Conservation (phyloP, 2,797 vertebrate species). For the Pogonophryne albipinna region DNA sequence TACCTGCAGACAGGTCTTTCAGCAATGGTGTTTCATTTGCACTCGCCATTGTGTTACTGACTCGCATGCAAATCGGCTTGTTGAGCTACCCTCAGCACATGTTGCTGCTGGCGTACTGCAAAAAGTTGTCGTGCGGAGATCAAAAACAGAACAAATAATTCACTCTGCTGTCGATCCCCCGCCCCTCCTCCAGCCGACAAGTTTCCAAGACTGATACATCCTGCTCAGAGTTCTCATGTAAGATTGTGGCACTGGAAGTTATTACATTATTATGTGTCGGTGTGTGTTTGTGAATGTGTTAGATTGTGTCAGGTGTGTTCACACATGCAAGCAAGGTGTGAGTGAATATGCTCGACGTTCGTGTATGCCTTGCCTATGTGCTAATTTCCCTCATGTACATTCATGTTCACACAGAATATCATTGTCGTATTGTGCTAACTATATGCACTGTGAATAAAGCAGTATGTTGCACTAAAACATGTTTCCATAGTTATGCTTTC, state of each 20-base stretch:
- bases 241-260: constrained; percentile 13
- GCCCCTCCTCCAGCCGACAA: no score
- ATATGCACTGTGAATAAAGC: background rate
- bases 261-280: background rate
- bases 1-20: no score
- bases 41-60: no score
- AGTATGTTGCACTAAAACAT: constrained; percentile 11
- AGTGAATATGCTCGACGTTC: constrained; percentile 3
- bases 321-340: constrained; percentile 16
- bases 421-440: background rate
- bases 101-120: no score
- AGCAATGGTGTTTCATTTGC: no score
- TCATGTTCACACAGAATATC: constrained; percentile 10
- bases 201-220: background rate
- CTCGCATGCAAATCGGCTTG: no score
- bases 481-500: constrained; percentile 20
- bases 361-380: background rate
- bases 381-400: constrained; percentile 15
- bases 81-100: no score
- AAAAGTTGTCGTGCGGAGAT: no score
- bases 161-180: no score
- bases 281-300: constrained; percentile 8
- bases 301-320: constrained; percentile 11
- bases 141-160: no score
- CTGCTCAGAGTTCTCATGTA: constrained; percentile 29